Conservation (phyloP, 1,140 invertebrate genomes). For the Danaus melanippus region DNA sequence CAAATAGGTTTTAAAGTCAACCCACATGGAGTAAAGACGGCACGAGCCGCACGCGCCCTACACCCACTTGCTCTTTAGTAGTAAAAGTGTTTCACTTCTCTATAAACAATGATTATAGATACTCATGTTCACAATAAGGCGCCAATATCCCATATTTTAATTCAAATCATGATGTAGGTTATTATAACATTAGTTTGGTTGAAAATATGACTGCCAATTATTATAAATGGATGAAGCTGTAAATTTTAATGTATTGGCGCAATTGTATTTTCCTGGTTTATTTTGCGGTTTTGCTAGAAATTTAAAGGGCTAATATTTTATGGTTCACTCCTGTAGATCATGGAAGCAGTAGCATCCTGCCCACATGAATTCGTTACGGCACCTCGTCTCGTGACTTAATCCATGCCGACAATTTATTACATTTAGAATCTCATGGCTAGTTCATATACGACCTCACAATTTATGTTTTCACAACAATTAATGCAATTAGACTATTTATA, state of each 20-base stretch:
- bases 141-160: no score
- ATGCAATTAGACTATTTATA: neutral
- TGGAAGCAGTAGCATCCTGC: constrained; percentile 12
- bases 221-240: no score
- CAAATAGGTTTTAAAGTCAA: constrained; percentile 11
- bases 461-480: constrained; percentile 21
- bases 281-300: no score
- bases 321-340: neutral
- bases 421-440: constrained; percentile 14
- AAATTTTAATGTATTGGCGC: no score
- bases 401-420: constrained; percentile 24
- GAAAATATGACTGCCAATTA: no score
- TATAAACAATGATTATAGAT: constrained; percentile 6
- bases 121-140: no score
- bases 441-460: constrained; percentile 17
- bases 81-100: constrained; percentile 17
- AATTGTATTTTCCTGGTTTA: no score
- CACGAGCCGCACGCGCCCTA: constrained; percentile 23
- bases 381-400: constrained; percentile 21
- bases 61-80: constrained; percentile 15
- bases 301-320: no score
- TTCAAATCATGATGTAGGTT: no score
- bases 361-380: constrained; percentile 27
- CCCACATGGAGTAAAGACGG: constrained; percentile 16
- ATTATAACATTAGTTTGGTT: no score